Base-by-base conservation (phyloP, 1,140 invertebrate genomes). In the Drosophila rufa region DNA sequence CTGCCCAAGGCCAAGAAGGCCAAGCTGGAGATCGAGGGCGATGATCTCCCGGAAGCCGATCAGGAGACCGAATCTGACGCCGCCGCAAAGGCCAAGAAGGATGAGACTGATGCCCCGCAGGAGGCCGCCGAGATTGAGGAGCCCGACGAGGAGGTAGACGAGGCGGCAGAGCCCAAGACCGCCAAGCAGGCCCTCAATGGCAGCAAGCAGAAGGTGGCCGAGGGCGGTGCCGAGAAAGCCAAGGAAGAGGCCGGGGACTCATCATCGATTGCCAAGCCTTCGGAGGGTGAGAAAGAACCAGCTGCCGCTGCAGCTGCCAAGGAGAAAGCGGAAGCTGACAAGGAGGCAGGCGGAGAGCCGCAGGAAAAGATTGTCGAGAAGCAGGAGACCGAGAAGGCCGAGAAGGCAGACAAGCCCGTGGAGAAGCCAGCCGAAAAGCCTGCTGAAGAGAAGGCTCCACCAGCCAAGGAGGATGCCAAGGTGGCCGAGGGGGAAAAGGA, bases 1-100 rank as follows among this genome's bases (percentile, higher is more conserved):
- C 51, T 65, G 71, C 91, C 91, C 48, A 92, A 91, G 61, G 85
- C 91, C 14, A 92, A 92, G 58, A 92, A 92, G 65, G 76, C 70
- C 7, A 92, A 92, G 53, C 69, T 92, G 22, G 91, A 92, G 38
- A 67, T 80, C 17, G 84, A 91, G 12, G 80, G 76, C 5, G 73
- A 64, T 30, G 68, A 64, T 8, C 58, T 6, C 0, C 22, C 59
- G 4, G 65, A 67, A 69, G 27, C 53, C 12, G 56, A 61, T 43
- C 70, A 75, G 19, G 66, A 12, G 56, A 42, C 45, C 7, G 75
- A 59, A n/a, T 17, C 61, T 0, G 64, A 66, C 0, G 65, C 78
- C 22, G 45, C 30, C n/a, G 19, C 19, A 45, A 80, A 22, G 68
- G 30, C 27, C 14, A 79, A 77, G 17, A 66, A 85, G 19, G 75